A percentile compares a stretch with the other conserved stretches of the same genome.
phyloP scores from a whole-genome alignment of 2,888 invertebrate species.

The Lasioglossum leucozonium region DNA sequence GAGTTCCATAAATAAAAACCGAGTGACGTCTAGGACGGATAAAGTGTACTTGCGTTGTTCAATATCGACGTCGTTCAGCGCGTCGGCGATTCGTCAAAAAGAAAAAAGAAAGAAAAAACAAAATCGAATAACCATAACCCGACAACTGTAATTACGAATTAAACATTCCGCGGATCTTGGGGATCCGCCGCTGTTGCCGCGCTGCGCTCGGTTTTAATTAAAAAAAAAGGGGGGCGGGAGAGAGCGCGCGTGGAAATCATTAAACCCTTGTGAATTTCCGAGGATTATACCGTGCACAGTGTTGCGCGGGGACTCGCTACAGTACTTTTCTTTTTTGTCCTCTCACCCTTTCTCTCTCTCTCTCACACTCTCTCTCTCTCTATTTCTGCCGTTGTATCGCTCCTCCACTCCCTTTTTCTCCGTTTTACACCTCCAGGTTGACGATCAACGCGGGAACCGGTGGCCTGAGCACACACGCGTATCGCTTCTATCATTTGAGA shows the following conservation, averaged over 20 bases:
- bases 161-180: not conserved
- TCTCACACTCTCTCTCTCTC: not conserved
- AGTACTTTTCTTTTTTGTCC: not conserved
- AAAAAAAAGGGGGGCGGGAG: too few species aligned
- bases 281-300: not conserved
- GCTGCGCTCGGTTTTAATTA: not conserved
- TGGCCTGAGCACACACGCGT: conserved; percentile 60
- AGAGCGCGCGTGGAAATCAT: not conserved
- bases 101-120: not conserved
- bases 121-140: not conserved
- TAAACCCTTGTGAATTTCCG: not conserved
- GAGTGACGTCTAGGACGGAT: not conserved
- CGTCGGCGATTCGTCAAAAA: not conserved
- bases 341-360: not conserved
- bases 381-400: not conserved
- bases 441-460: conserved; percentile 72
- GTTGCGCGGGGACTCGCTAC: not conserved
- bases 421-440: conserved; percentile 21
- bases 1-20: not conserved
- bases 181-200: not conserved
- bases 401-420: not conserved
- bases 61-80: not conserved
- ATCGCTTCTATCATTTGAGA: conserved; percentile 75
- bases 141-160: not conserved
- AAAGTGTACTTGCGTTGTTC: not conserved